A percentile compares a stretch with the other conserved stretches of the same genome.
Conservation (phyloP, 2,113 vertebrate genomes). For the Gnathonemus echidnorhynchus region DNA sequence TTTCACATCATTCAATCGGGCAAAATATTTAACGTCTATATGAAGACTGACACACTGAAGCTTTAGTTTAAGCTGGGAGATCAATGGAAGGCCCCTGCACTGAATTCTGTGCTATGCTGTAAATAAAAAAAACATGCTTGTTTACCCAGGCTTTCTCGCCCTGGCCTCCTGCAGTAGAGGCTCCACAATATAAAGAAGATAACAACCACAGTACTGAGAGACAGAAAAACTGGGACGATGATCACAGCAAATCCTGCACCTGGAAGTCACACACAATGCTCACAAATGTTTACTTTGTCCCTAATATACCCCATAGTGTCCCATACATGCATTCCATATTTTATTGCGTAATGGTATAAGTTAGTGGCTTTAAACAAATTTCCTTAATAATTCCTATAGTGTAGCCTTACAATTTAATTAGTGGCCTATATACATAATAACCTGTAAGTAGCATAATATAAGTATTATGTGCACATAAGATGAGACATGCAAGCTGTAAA, state of each 20-base stretch:
- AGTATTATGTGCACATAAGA: not conserved
- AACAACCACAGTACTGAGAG: conserved; percentile 45
- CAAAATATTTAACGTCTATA: not conserved
- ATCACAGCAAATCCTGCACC: conserved; percentile 46
- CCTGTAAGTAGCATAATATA: not conserved
- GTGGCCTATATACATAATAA: not conserved
- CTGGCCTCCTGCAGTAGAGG: conserved; percentile 32
- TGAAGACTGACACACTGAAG: not conserved
- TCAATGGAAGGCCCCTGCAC: not conserved
- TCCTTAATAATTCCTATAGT: not conserved
- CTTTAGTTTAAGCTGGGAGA: not conserved
- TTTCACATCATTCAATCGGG: not conserved
- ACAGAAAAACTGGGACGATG: conserved; percentile 52
- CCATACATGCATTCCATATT: not conserved
- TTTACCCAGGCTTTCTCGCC: not conserved
- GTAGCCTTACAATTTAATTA: not conserved
- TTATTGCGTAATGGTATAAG: not conserved
- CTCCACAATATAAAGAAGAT: conserved; percentile 53
- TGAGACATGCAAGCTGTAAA: not conserved
- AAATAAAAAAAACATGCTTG: not conserved
- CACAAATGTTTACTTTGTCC: not conserved
- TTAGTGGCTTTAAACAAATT: not conserved
- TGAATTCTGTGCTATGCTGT: not conserved
- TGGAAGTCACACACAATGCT: conserved; percentile 26
- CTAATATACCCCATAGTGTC: not conserved